Base-by-base conservation (phyloP, 2,797 vertebrate species). In the Dermochelys coriacea region DNA sequence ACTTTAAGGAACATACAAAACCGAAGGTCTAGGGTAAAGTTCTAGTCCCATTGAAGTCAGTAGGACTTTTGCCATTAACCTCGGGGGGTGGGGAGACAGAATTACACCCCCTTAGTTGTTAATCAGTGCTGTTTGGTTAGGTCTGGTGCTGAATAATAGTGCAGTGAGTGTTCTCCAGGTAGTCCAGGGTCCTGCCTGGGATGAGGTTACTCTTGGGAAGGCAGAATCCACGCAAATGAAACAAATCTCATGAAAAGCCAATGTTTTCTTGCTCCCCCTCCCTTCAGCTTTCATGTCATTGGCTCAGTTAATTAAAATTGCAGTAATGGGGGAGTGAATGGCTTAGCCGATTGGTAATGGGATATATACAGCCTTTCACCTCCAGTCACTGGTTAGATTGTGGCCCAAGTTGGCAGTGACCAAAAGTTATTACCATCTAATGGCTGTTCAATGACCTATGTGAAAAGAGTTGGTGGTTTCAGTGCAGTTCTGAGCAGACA, bases 301-400 rank as follows among this genome's bases (percentile, higher is more conserved):
- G 93, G 93, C 90, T 96, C 93, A 91, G 94, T 96, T 97, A 97
- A 97, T 97, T 97, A 96, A 96, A 97, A 97, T 97, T 96, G 96
- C 95, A 97, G 93, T 97, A 96, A 97, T 89, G 93, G 84, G 96
- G 89, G 82, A 47, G 80, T 94, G 93, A 93, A 94, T 75, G 90
- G 90, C 93, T 92, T 95, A 97, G 95, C 91, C 94, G 94, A 94
- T 97, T 94, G 84, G 93, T 97, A 96, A 98, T 97, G 95, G 95
- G 96, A 95, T 94, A 96, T 94, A 96, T 93, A 97, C 86, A 97
- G 96, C 97, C 96, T 97, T 92, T 98, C 95, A 97, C 97, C 96
- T 96, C 92, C 78, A 94, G 96, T 97, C 94, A 96, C 88, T 80
- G 78, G 95, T 97, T 97, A 82, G 91, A 96, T 96, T 97, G 96